A percentile compares a stretch with the other conserved stretches of the same genome.
Evolutionary conservation across 2,888 invertebrate genomes (phyloP).

Genomic region (Drosophila nr. fundita): DNA sequence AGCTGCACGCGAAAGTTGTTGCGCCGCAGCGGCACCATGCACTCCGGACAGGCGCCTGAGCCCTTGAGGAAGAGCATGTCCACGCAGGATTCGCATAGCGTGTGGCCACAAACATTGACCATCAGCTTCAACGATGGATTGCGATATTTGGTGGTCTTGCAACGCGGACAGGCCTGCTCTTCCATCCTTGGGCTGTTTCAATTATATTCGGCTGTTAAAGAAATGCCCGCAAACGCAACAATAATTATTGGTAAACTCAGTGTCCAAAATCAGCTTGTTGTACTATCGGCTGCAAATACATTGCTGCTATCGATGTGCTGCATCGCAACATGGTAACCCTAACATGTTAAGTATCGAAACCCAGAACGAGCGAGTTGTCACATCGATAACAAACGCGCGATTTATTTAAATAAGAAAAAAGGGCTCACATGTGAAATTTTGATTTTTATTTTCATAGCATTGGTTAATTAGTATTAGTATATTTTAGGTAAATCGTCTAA

Average conservation of each 20-base stretch:
- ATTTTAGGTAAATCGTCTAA: no score
- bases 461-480: no score
- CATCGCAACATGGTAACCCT: slow-evolving; percentile 20
- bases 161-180: slow-evolving; percentile 90
- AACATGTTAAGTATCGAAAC: slow-evolving; percentile 19
- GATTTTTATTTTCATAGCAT: no score
- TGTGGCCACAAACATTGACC: slow-evolving; percentile 99
- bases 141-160: slow-evolving; percentile 98
- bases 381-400: slow-evolving; percentile 22
- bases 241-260: slow-evolving; percentile 7
- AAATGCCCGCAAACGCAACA: slow-evolving; percentile 10
- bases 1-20: slow-evolving; percentile 97
- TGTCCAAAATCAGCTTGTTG: slow-evolving; percentile 1
- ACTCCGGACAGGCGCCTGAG: slow-evolving; percentile 97
- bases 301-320: not conserved
- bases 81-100: slow-evolving; percentile 98
- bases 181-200: slow-evolving; percentile 72
- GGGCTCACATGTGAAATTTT: no score
- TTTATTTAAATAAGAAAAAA: slow-evolving; percentile 9
- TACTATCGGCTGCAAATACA: not conserved
- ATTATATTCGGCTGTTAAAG: not conserved
- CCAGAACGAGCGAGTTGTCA: not conserved
- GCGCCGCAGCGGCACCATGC: slow-evolving; percentile 93
- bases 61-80: slow-evolving; percentile 98
- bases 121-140: slow-evolving; percentile 98